phyloP scores from a whole-genome alignment of 2,888 invertebrate genomes.

The Macrophya annulata region DNA sequence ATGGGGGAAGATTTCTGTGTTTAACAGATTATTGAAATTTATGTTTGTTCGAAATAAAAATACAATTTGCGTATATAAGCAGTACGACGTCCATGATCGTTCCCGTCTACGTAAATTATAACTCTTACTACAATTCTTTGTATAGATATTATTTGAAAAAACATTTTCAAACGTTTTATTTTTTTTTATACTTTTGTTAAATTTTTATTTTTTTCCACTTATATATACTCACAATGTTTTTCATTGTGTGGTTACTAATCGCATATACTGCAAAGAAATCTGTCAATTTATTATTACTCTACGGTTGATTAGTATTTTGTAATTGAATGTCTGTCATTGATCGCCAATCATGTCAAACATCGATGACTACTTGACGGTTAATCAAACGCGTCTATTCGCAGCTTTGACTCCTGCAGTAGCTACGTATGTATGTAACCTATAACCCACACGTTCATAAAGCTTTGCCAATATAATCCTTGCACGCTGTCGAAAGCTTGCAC shows the following conservation, averaged over 20 bases:
- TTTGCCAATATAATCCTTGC: neutral
- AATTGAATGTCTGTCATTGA: neutral
- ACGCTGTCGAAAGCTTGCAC: neutral
- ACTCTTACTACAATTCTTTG: neutral
- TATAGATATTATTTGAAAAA: neutral
- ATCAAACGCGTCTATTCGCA: neutral
- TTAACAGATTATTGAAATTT: neutral
- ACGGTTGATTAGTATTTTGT: neutral
- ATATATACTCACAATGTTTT: no score
- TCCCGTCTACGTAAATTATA: neutral
- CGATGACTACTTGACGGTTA: neutral
- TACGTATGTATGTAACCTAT: no score
- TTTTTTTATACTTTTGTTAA: neutral
- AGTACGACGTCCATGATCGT: conserved; percentile 1
- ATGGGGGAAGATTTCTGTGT: neutral
- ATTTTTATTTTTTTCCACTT: no score
- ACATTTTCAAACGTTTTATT: no score
- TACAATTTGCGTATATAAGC: neutral
- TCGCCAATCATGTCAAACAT: neutral
- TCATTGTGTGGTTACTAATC: no score
- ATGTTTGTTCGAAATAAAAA: neutral
- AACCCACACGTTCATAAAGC: neutral
- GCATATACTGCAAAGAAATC: neutral
- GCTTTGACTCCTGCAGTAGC: neutral
- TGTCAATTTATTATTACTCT: neutral